Conservation (phyloP, 2,888 invertebrate species). For the Lasioglossum villosulum region DNA sequence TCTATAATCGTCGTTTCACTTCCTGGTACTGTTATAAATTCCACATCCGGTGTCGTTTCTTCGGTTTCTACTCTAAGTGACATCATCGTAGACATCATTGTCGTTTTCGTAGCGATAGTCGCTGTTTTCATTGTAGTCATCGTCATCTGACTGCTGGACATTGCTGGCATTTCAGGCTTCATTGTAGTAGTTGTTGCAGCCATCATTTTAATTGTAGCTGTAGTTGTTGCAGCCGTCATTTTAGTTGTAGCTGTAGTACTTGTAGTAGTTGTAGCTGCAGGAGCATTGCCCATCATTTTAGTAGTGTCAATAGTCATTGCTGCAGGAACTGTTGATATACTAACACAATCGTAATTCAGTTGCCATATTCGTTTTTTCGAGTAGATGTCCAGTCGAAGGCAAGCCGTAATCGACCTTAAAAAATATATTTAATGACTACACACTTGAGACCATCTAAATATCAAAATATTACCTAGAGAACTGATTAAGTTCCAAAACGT, state of each 20-base stretch:
- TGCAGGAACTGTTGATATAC: conserved; percentile 70
- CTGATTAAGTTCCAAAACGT: conserved; percentile 74
- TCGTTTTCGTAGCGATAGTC: conserved; percentile 17
- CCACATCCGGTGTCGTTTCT: conserved; percentile 39
- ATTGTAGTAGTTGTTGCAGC: conserved; percentile 20
- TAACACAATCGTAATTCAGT: conserved; percentile 76
- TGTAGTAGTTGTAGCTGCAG: neutral
- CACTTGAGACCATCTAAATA: neutral
- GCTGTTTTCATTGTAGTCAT: neutral
- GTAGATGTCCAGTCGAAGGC: conserved; percentile 74
- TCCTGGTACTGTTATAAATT: conserved; percentile 35
- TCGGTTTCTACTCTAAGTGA: conserved; percentile 25
- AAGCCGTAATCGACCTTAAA: conserved; percentile 75
- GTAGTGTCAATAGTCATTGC: neutral
- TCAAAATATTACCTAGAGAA: conserved; percentile 70
- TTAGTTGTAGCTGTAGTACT: neutral
- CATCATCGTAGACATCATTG: neutral
- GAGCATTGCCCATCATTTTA: neutral
- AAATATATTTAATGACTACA: neutral
- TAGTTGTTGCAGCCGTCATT: conserved; percentile 33
- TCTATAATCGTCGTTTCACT: conserved; percentile 5
- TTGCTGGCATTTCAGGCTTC: conserved; percentile 4
- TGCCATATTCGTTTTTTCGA: conserved; percentile 76
- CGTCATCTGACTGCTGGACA: conserved; percentile 9
- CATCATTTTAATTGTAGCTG: conserved; percentile 32